Conservation (phyloP, 2,888 invertebrate species). For the Thera britannica region DNA sequence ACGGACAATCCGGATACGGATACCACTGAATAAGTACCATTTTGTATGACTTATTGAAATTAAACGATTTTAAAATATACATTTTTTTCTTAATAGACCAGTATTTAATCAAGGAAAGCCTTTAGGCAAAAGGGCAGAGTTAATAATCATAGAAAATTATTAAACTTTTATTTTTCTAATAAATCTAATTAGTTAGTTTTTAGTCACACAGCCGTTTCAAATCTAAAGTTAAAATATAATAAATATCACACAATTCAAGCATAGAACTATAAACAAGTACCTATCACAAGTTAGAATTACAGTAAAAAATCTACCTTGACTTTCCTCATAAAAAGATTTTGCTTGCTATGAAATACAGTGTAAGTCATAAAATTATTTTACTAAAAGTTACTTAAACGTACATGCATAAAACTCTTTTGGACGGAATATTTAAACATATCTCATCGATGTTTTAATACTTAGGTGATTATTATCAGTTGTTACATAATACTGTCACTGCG, state of each 20-base stretch:
- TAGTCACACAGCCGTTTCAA: slow-evolving; percentile 1
- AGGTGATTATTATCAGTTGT: too few species aligned
- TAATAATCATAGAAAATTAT: not conserved
- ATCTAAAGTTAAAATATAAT: not conserved
- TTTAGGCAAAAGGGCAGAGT: not conserved
- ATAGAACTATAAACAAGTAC: not conserved
- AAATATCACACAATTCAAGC: not conserved
- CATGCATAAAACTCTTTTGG: not conserved
- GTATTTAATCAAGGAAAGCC: not conserved
- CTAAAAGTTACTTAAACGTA: not conserved
- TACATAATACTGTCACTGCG: too few species aligned
- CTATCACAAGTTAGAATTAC: not conserved
- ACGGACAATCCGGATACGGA: slow-evolving; percentile 15
- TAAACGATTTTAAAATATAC: slow-evolving; percentile 19
- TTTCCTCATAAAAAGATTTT: not conserved
- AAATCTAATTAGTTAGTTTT: not conserved
- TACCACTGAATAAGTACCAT: slow-evolving; percentile 20
- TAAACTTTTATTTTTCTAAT: not conserved
- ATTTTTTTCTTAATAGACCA: slow-evolving; percentile 3
- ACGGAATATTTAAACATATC: not conserved
- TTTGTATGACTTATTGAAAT: slow-evolving; percentile 8
- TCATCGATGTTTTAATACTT: not conserved
- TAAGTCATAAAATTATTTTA: not conserved
- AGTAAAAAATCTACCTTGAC: not conserved
- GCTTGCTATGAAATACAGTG: too few species aligned